Evolutionary conservation across 2,888 invertebrate species (phyloP), one percentile per base, ranked within the genome.

Genomic region (Allacma fusca): DNA sequence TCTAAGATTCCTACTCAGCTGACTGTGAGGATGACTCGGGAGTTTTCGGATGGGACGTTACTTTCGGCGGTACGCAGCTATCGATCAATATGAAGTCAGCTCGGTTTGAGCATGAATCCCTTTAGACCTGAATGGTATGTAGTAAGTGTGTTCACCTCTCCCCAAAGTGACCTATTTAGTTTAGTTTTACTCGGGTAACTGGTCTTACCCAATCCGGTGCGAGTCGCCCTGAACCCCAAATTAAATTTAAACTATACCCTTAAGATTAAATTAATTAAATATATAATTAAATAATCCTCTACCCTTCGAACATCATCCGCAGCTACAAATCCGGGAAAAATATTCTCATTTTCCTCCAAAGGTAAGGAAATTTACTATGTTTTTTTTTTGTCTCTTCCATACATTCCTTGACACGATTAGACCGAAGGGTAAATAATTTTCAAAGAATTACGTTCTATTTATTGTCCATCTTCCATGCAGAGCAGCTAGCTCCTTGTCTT

Each of bases 181-280:
- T 72, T 57, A 57, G 57, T 57, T 72, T 59, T 59, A 44, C 62
- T 50, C 72, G 72, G 72, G 72, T 69, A 72, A 72, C 72, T 19
- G 59, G 72, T 72, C 26, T 62, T 62, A 62, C 62, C 62, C 62
- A 62, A 62, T 23, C 62, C 62, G 62, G 62, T 23, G 62, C 62
- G 9, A 62, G 62, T 62, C 62, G 12, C 26, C 62, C 26, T 62
- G 16, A 50, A 19, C 16, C 50, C 50, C 50, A 50, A 23, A 62
- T 26, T 19, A 26, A 23, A 23, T 13, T 13, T 59, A 59, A 24
- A 24, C 12, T 62, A 24, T 16, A n/a, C 26, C 23, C 1, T 62
- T 12, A 12, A 62, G 1, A 62, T 62, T 62, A 62, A 62, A 62
- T 23, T 62, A 62, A 62, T 12, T 62, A 21, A 4, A 19, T 57